Conservation (phyloP, 2,113 vertebrate species). For the Calcarius ornatus region DNA sequence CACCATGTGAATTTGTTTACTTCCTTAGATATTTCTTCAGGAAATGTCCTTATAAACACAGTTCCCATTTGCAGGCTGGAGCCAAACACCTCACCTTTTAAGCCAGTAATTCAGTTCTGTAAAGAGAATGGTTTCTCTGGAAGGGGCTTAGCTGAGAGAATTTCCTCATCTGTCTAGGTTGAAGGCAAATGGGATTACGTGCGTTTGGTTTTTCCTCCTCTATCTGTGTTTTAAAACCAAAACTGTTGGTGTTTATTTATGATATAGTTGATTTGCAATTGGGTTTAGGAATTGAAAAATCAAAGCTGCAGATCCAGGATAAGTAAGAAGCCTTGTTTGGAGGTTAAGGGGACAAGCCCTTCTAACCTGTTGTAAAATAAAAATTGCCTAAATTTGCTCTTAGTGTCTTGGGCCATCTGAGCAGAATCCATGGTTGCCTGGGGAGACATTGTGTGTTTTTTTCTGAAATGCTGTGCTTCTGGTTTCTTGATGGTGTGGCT, state of each 20-base stretch:
- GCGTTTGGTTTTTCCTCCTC: neutral
- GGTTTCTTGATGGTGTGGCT: neutral
- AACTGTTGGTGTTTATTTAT: neutral
- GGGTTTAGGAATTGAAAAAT: neutral
- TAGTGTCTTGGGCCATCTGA: neutral
- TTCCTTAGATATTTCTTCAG: neutral
- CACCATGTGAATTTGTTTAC: neutral
- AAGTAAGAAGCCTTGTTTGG: neutral
- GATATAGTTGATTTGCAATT: neutral
- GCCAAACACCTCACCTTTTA: neutral
- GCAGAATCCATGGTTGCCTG: neutral
- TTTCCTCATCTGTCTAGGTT: neutral
- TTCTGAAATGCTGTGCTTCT: neutral
- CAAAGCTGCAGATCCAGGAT: neutral
- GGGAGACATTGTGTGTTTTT: accelerated
- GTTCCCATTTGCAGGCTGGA: neutral
- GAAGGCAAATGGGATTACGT: neutral
- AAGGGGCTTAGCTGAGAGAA: neutral
- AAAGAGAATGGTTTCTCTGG: neutral
- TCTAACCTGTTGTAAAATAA: neutral
- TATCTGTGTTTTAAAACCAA: neutral
- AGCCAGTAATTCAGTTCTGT: neutral
- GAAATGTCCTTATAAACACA: neutral
- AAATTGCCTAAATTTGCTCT: neutral
- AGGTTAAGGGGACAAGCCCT: neutral